Percentiles rank a stretch among this genome's conserved stretches.
phyloP scores from a whole-genome alignment of 2,113 vertebrate genomes.

The Bothrops jararaca region DNA sequence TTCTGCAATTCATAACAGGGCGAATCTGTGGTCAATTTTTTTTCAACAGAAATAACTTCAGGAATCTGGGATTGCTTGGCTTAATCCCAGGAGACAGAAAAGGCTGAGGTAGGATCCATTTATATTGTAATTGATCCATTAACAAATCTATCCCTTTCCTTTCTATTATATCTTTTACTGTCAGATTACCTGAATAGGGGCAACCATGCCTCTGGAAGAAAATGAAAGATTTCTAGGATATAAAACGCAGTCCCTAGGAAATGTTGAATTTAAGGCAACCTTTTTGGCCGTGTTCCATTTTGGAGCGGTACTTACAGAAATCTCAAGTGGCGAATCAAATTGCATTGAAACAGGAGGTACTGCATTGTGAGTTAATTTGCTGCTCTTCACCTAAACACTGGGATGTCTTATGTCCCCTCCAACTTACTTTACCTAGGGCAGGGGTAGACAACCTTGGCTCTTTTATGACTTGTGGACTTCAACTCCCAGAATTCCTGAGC shows the following conservation, averaged over 20 bases:
- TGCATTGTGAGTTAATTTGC: background rate
- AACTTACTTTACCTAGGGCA: background rate
- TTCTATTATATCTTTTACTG: background rate
- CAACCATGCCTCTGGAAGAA: background rate
- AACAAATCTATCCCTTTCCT: background rate
- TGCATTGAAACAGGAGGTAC: background rate
- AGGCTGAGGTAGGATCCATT: background rate
- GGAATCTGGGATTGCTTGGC: background rate
- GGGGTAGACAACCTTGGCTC: too few species aligned
- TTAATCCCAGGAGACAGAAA: background rate
- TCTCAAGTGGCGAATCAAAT: slow-evolving; percentile 50
- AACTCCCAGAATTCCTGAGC: too few species aligned
- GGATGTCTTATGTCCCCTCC: background rate
- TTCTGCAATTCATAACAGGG: background rate
- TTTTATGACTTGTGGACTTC: too few species aligned
- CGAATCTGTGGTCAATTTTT: background rate
- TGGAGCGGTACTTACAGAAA: slow-evolving; percentile 25
- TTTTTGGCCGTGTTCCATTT: slow-evolving; percentile 43
- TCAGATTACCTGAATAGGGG: background rate
- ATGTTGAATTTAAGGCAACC: background rate
- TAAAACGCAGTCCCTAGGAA: background rate
- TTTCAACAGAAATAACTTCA: background rate
- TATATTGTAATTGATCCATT: background rate
- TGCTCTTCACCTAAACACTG: background rate
- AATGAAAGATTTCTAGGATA: background rate